phyloP scores from a whole-genome alignment of 2,113 vertebrate species.

The Sigmodon hispidus region DNA sequence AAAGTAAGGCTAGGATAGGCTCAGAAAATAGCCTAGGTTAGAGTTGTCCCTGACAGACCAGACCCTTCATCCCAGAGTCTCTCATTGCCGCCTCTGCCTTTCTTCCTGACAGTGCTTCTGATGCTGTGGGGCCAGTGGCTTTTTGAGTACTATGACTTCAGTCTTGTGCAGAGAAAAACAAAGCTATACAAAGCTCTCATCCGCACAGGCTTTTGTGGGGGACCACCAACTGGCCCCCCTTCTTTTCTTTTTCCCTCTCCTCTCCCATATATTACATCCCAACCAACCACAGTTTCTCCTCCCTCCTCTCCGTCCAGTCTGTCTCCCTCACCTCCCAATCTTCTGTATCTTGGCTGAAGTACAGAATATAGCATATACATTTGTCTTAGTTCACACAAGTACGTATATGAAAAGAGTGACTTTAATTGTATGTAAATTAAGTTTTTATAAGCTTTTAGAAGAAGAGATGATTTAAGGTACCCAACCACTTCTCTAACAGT shows the following conservation, averaged over 20 bases:
- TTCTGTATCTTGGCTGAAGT: background rate
- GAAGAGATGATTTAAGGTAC: slow-evolving; percentile 32
- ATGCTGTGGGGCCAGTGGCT: background rate
- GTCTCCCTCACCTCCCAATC: background rate
- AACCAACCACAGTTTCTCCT: background rate
- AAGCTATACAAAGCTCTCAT: background rate
- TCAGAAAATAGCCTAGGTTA: background rate
- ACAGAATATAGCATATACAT: background rate
- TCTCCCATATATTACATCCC: background rate
- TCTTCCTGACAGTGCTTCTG: no score
- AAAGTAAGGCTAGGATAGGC: background rate
- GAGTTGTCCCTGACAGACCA: background rate
- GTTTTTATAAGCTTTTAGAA: slow-evolving; percentile 37
- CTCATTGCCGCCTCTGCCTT: background rate
- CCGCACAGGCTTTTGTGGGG: background rate
- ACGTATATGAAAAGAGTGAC: background rate
- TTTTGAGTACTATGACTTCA: background rate
- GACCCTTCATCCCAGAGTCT: background rate
- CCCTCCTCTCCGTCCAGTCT: background rate
- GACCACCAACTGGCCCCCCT: rapidly evolving
- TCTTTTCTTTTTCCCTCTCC: no score
- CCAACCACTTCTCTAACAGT: slow-evolving; percentile 35
- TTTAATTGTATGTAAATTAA: slow-evolving; percentile 25
- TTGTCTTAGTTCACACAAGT: slow-evolving; percentile 46
- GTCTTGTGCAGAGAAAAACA: background rate